Evolutionary conservation across 2,797 vertebrate species (phyloP), one percentile per base, ranked within the genome.

Genomic region (Alectoris magna): DNA sequence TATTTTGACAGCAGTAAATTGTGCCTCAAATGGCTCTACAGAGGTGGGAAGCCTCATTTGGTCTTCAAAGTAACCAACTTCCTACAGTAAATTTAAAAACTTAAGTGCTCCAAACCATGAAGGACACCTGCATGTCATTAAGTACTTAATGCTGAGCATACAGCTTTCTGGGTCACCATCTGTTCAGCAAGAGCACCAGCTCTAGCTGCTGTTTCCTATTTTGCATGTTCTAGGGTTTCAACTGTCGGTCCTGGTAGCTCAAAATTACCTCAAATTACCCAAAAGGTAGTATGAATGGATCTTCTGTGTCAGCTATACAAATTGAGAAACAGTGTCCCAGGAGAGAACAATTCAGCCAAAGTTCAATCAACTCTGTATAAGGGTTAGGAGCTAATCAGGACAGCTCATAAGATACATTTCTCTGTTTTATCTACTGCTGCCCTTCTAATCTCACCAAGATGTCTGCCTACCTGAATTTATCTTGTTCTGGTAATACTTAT

Each of bases 91-190:
- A 86, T 49, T 38, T 63, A 15, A 91, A 86, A 94, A 81, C 66
- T 87, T 90, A 59, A 89, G 76, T 67, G 72, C 22, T 2, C 48
- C 70, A 86, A 87, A 84, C 64, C 83, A 84, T 90, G 95, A 94
- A 95, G 91, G 90, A 94, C 95, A 96, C 93, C 95, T 96, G 95
- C 91, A 91, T 81, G 56, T 91, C 87, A 95, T 96, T 95, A 95
- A 93, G 94, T 53, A 81, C 87, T 95, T 92, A 95, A 91, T 86
- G 82, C 89, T 94, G 93, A 95, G 87, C 67, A 88, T 62, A 76
- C 44, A 95, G 92, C 83, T 96, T 96, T 93, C 94, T 95, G 93
- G 93, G 93, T 93, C 95, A 96, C 93, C 96, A 96, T 96, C 96
- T 96, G 94, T 68, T 95, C 89, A 46, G 44, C 36, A 62, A 46